phyloP scores from a whole-genome alignment of 1,140 invertebrate species.

The Temnothorax nylanderi region DNA sequence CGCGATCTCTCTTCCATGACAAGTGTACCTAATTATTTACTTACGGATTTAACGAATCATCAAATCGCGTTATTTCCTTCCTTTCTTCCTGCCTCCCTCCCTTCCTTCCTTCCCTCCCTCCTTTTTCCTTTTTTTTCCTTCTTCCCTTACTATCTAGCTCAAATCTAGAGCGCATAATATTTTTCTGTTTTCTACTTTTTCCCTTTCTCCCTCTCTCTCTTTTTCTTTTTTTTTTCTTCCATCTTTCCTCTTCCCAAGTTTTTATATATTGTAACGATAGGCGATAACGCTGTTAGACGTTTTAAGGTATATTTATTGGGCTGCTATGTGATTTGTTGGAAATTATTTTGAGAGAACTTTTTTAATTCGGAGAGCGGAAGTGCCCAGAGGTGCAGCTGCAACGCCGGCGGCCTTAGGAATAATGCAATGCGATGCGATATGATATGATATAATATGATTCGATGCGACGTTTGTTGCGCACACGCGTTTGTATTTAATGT shows the following conservation, averaged over 20 bases:
- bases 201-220: slow-evolving; percentile 11
- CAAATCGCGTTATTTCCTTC: slow-evolving; percentile 27
- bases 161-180: slow-evolving; percentile 15
- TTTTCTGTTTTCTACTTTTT: not conserved
- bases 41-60: slow-evolving; percentile 63
- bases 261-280: slow-evolving; percentile 61
- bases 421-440: slow-evolving; percentile 31
- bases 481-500: slow-evolving; percentile 35
- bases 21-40: slow-evolving; percentile 70
- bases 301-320: slow-evolving; percentile 78
- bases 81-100: not conserved
- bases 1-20: slow-evolving; percentile 68
- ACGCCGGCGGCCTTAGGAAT: slow-evolving; percentile 10
- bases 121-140: not conserved
- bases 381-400: slow-evolving; percentile 41
- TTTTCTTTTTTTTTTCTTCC: not conserved
- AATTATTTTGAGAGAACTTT: slow-evolving; percentile 70
- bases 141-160: not conserved
- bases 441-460: slow-evolving; percentile 1
- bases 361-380: slow-evolving; percentile 57
- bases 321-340: slow-evolving; percentile 77
- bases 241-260: slow-evolving; percentile 19
- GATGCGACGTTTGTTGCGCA: slow-evolving; percentile 59
- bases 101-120: not conserved
- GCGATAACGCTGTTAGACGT: slow-evolving; percentile 70